Evolutionary conservation across 2,888 invertebrate genomes (phyloP).

Genomic region (Syrphus vitripennis): DNA sequence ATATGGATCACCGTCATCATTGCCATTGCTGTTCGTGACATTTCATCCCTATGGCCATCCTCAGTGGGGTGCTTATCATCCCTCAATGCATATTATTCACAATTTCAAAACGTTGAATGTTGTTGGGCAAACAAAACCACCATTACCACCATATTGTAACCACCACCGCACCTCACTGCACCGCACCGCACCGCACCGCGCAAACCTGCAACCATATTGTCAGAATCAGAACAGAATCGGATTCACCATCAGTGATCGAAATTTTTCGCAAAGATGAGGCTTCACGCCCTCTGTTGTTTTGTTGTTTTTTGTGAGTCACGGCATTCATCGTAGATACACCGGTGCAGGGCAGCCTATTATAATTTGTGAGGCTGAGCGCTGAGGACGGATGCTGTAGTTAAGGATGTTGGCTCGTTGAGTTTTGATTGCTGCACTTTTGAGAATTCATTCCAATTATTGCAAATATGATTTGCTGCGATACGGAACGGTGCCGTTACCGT

Average conservation of each 20-base stretch:
- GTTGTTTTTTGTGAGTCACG: conserved; percentile 45
- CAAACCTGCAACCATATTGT: conserved; percentile 68
- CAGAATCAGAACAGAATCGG: conserved; percentile 61
- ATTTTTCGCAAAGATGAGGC: conserved; percentile 58
- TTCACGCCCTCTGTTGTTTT: conserved; percentile 51
- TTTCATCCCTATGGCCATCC: conserved; percentile 62
- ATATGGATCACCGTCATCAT: conserved; percentile 68
- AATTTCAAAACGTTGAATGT: conserved; percentile 55
- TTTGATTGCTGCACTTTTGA: conserved; percentile 71
- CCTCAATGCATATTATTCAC: neutral
- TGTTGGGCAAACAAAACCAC: conserved; percentile 68
- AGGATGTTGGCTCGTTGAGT: conserved; percentile 66
- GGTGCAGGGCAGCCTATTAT: neutral
- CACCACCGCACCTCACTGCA: neutral
- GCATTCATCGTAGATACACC: neutral
- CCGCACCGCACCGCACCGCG: neutral
- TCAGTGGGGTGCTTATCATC: conserved; percentile 55
- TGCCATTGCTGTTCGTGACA: conserved; percentile 64
- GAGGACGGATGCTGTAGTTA: conserved; percentile 10
- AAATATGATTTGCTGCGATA: conserved; percentile 70
- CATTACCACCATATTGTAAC: conserved; percentile 61
- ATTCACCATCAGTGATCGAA: conserved; percentile 69
- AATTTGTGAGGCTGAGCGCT: neutral
- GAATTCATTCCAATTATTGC: conserved; percentile 69
- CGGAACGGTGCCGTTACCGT: conserved; percentile 54